phyloP scores from a whole-genome alignment of 1,140 invertebrate genomes.

The Epicauta chinensis region DNA sequence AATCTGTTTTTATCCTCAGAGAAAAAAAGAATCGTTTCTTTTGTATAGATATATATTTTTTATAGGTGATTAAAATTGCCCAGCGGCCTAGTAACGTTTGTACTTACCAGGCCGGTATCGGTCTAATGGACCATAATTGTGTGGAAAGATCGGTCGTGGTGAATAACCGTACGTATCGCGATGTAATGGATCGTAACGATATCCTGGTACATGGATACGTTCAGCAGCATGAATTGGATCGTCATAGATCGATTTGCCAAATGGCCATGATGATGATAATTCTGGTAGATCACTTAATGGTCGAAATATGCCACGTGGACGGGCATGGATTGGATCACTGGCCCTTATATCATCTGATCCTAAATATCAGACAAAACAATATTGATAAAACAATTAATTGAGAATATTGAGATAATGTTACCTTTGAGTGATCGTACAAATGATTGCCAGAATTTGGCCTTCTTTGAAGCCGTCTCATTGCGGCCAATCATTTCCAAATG shows the following conservation, averaged over 20 bases:
- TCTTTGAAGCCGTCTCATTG: constrained; percentile 84
- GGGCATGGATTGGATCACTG: constrained; percentile 62
- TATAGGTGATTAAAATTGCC: not conserved
- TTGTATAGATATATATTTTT: no score
- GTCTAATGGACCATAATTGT: constrained; percentile 72
- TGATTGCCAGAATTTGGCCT: constrained; percentile 88
- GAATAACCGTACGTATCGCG: constrained; percentile 83
- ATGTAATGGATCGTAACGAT: constrained; percentile 82
- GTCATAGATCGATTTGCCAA: constrained; percentile 77
- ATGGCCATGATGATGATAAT: constrained; percentile 59
- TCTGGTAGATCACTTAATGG: constrained; percentile 55
- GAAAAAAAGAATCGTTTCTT: no score
- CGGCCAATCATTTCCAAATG: constrained; percentile 88
- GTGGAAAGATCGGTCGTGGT: constrained; percentile 75
- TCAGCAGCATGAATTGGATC: constrained; percentile 70
- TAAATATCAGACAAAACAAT: no score
- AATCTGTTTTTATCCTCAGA: no score
- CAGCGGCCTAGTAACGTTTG: constrained; percentile 25
- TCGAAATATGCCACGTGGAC: constrained; percentile 63
- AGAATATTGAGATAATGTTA: constrained; percentile 40
- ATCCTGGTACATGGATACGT: constrained; percentile 76
- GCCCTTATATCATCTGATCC: constrained; percentile 86
- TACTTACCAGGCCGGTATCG: constrained; percentile 81
- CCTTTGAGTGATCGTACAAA: constrained; percentile 85
- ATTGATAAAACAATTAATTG: not conserved